A percentile compares a stretch with the other conserved stretches of the same genome.
These are phyloP conservation scores for Rhinogobius similis DNA, from an alignment of 2,113 vertebrate species.

Conservation along the genomic window DNA sequence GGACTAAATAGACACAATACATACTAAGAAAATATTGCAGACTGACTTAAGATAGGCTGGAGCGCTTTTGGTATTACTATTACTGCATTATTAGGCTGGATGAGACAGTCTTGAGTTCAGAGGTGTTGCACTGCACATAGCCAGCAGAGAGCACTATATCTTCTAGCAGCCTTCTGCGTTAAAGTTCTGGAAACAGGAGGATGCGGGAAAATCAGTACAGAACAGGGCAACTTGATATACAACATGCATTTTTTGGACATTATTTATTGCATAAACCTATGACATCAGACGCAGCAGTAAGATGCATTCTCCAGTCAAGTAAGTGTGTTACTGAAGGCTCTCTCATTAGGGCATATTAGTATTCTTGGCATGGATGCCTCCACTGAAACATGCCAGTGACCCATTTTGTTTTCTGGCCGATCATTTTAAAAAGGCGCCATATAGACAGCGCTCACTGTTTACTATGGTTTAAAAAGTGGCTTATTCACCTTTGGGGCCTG, in stretches of 20 bases:
- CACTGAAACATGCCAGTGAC: conserved; percentile 54
- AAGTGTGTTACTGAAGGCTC: conserved; percentile 48
- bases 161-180: conserved; percentile 30
- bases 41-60: too few species aligned
- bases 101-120: too few species aligned
- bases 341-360: conserved; percentile 59
- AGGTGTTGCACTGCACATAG: conserved; percentile 24
- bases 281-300: conserved; percentile 10
- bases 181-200: background rate
- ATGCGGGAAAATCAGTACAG: background rate
- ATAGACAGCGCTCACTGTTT: conserved; percentile 25
- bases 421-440: conserved; percentile 41
- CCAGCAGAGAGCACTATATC: conserved; percentile 71
- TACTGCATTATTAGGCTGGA: too few species aligned
- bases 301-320: conserved; percentile 32
- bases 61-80: background rate
- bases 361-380: conserved; percentile 58
- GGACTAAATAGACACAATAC: conserved; percentile 78
- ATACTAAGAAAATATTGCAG: conserved; percentile 9
- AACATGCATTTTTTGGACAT: background rate
- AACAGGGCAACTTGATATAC: conserved; percentile 7
- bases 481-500: conserved; percentile 33
- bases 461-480: conserved; percentile 31
- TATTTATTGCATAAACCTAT: conserved; percentile 5
- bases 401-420: conserved; percentile 41